Evolutionary conservation across 1,140 invertebrate species (phyloP).

Genomic region (Cherax quadricarinatus): DNA sequence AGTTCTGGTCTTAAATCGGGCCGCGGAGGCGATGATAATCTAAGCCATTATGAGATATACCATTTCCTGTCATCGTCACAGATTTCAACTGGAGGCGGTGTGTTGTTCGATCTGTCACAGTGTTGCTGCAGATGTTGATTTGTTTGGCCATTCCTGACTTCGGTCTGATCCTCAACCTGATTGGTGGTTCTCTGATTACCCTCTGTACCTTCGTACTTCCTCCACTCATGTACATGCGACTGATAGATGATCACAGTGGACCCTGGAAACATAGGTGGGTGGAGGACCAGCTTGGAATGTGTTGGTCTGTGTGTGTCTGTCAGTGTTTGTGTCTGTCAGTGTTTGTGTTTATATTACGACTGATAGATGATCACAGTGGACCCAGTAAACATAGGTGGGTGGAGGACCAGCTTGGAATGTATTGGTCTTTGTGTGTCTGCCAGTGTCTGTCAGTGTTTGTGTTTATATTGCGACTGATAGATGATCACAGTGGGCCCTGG

Average conservation of each 20-base stretch:
- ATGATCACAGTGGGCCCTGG: no score
- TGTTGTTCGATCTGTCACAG: slow-evolving; percentile 84
- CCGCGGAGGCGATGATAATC: no score
- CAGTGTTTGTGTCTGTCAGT: no score
- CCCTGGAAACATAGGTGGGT: slow-evolving; percentile 26
- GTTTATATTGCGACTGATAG: no score
- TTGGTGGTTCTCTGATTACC: slow-evolving; percentile 90
- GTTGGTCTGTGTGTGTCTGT: no score
- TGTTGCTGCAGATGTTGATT: slow-evolving; percentile 85
- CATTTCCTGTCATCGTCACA: slow-evolving; percentile 76
- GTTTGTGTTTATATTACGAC: no score
- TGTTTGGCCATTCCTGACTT: slow-evolving; percentile 91
- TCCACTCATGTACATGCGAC: slow-evolving; percentile 86
- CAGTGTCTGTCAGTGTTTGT: background rate
- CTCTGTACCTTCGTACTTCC: slow-evolving; percentile 91
- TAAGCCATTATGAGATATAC: no score
- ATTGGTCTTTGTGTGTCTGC: slow-evolving; percentile 7
- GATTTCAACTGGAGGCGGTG: slow-evolving; percentile 88
- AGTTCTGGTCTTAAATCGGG: no score
- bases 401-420: no score
- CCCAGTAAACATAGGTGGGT: no score
- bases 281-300: no score
- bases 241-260: slow-evolving; percentile 74
- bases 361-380: no score
- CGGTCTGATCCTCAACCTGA: slow-evolving; percentile 91